phyloP scores from a whole-genome alignment of 2,113 vertebrate genomes.

The Corythaixoides concolor region DNA sequence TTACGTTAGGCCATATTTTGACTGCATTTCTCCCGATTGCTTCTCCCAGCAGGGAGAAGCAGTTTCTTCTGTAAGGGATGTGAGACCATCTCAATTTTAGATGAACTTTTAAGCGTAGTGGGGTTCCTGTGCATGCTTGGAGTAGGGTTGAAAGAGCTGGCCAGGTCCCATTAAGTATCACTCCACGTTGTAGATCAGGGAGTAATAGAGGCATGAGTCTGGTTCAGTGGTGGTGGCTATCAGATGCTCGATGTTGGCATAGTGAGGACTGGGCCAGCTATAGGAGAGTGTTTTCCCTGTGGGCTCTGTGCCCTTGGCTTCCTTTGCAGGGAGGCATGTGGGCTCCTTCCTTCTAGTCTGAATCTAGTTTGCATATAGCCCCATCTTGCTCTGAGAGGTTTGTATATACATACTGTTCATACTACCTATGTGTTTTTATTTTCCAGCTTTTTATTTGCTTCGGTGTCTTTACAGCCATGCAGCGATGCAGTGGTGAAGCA shows the following conservation, averaged over 20 bases:
- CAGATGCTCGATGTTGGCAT: not conserved
- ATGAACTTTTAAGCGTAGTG: not conserved
- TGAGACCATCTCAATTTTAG: not conserved
- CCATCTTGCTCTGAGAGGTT: not conserved
- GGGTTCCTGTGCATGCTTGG: fast-evolving
- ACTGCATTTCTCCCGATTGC: not conserved
- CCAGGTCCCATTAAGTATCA: not conserved
- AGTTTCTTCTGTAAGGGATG: not conserved
- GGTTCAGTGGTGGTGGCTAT: not conserved
- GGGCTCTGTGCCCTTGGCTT: not conserved
- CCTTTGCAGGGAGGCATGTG: not conserved
- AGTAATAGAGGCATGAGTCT: not conserved
- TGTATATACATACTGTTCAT: fast-evolving
- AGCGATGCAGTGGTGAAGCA: not conserved
- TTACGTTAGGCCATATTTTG: not conserved
- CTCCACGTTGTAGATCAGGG: not conserved
- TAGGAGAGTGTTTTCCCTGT: not conserved
- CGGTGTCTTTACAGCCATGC: not conserved
- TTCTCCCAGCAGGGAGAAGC: not conserved
- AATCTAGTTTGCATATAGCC: not conserved
- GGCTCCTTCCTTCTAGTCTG: not conserved
- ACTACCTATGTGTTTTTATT: not conserved
- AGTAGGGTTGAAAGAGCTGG: not conserved
- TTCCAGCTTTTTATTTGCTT: not conserved
- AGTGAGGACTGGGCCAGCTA: not conserved